A percentile compares a stretch with the other conserved stretches of the same genome.
Evolutionary conservation across 2,113 vertebrate species (phyloP).

Genomic region (Bufo bufo): DNA sequence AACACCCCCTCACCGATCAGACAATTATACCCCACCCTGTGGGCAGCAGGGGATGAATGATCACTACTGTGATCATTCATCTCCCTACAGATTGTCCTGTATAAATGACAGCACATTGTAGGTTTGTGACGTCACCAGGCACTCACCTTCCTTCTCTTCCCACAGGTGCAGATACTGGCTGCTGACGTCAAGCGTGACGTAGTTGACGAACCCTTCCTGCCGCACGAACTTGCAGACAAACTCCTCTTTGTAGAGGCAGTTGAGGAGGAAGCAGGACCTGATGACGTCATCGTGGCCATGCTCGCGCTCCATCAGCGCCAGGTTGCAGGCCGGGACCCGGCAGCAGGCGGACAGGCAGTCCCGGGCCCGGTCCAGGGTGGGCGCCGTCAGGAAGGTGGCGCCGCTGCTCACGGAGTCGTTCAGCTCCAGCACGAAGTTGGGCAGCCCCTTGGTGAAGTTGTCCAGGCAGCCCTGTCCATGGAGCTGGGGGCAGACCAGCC

Average conservation of each 20-base stretch:
- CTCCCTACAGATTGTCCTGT: no score
- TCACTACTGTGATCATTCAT: no score
- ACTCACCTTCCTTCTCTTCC: slow-evolving; percentile 57
- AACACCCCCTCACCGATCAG: no score
- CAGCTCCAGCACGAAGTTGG: slow-evolving; percentile 82
- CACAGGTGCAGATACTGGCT: slow-evolving; percentile 68
- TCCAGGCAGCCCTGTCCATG: slow-evolving; percentile 70
- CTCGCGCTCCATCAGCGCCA: slow-evolving; percentile 82
- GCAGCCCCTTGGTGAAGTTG: slow-evolving; percentile 67
- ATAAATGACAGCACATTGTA: no score
- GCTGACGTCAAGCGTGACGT: slow-evolving; percentile 77
- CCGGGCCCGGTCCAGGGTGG: slow-evolving; percentile 62
- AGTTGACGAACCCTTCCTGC: slow-evolving; percentile 82
- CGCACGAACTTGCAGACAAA: slow-evolving; percentile 86
- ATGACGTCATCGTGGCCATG: slow-evolving; percentile 64
- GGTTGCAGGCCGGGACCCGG: slow-evolving; percentile 77
- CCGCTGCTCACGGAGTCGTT: slow-evolving; percentile 86
- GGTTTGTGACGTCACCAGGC: no score
- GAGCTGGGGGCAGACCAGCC: slow-evolving; percentile 46
- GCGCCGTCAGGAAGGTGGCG: slow-evolving; percentile 82
- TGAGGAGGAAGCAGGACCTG: slow-evolving; percentile 83
- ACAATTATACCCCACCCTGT: no score
- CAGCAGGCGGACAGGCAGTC: slow-evolving; percentile 89
- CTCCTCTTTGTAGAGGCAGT: slow-evolving; percentile 86
- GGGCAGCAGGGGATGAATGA: no score